Percentiles rank a stretch among this genome's conserved stretches.
These are phyloP conservation scores for Cossypha caffra DNA, from an alignment of 2,797 vertebrate species.

Conservation along the genomic window DNA sequence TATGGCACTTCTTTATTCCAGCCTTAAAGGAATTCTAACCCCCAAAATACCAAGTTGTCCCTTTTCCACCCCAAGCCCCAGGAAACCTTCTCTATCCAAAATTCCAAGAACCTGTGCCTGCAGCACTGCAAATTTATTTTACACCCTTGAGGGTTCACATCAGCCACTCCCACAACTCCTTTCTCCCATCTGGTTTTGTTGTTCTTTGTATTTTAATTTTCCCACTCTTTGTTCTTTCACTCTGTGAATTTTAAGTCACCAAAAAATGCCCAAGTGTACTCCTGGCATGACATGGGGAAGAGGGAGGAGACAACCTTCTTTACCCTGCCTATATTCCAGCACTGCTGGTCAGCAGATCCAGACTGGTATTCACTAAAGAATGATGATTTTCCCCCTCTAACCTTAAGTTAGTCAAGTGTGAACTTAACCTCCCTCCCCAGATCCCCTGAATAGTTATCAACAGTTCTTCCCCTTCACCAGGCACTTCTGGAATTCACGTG, in stretches of 20 bases:
- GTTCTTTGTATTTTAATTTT: background rate
- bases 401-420: background rate
- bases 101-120: background rate
- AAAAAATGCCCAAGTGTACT: background rate
- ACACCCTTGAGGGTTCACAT: background rate
- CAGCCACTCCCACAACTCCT: background rate
- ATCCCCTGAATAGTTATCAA: background rate
- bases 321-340: background rate
- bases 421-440: background rate
- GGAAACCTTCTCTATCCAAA: background rate
- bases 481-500: background rate
- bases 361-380: background rate
- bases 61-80: background rate
- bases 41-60: background rate
- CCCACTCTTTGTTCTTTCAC: background rate
- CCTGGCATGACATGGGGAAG: fast-evolving
- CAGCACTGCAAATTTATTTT: background rate
- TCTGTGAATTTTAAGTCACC: background rate
- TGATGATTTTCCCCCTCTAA: fast-evolving
- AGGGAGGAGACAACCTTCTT: background rate
- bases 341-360: background rate
- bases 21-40: background rate
- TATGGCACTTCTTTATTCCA: background rate
- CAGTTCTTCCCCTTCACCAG: background rate
- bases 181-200: background rate